Evolutionary conservation across 2,113 vertebrate genomes (phyloP).

Genomic region (Dolichotis patagonum): DNA sequence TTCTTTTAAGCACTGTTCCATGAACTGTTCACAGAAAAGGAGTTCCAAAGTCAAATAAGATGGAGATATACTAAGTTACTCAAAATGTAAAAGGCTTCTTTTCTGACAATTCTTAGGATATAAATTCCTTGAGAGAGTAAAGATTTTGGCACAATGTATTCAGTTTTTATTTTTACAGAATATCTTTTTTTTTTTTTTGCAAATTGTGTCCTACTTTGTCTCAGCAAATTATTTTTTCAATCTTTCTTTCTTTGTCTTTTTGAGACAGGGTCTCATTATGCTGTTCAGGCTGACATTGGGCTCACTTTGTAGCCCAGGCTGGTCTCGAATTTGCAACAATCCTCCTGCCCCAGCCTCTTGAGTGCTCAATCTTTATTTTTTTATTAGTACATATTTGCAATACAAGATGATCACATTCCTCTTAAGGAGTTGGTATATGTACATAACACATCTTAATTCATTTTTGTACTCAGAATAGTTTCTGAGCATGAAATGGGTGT

Average conservation of each 20-base stretch:
- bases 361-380: neutral
- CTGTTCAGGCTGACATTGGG: too few species aligned
- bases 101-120: neutral
- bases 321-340: too few species aligned
- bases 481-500: neutral
- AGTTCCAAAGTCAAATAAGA: neutral
- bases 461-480: neutral
- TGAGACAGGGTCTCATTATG: too few species aligned
- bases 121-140: neutral
- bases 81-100: neutral
- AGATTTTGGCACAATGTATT: neutral
- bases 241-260: neutral
- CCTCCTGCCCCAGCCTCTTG: too few species aligned
- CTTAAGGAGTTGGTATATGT: neutral
- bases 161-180: neutral
- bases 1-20: neutral
- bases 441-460: neutral
- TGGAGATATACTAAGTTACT: neutral
- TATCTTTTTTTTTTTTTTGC: neutral
- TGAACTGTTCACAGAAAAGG: neutral
- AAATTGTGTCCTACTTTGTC: neutral
- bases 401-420: neutral
- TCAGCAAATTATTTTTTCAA: neutral
- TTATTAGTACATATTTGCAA: neutral
- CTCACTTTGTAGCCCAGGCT: too few species aligned